phyloP scores from a whole-genome alignment of 2,888 invertebrate genomes.

The Ochropleura plecta region DNA sequence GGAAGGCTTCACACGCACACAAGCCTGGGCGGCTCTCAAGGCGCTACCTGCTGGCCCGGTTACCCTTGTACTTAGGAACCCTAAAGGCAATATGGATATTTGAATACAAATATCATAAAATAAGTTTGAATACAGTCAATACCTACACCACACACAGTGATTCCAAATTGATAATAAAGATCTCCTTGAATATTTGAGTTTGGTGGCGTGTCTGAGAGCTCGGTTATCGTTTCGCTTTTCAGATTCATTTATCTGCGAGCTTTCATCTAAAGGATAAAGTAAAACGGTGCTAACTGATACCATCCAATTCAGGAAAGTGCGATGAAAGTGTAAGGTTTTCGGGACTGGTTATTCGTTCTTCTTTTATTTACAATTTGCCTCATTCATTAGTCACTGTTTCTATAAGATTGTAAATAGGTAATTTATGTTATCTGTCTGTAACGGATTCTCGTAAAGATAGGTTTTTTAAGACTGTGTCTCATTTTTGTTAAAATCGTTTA shows the following conservation, averaged over 20 bases:
- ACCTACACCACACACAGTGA: conserved; percentile 40
- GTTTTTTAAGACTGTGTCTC: conserved; percentile 67
- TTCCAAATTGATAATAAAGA: conserved; percentile 54
- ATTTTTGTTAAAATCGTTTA: conserved; percentile 66
- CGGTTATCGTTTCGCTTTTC: conserved; percentile 71
- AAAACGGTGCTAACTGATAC: conserved; percentile 72
- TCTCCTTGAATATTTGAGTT: conserved; percentile 69
- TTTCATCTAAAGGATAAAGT: conserved; percentile 68
- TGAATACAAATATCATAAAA: conserved; percentile 47
- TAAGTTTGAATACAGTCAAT: conserved; percentile 45
- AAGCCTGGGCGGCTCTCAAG: conserved; percentile 98
- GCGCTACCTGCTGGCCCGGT: conserved; percentile 96
- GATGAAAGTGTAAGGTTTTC: conserved; percentile 63
- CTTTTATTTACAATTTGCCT: conserved; percentile 70
- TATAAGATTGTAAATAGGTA: conserved; percentile 69
- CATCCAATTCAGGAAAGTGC: conserved; percentile 74
- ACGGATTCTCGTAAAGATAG: conserved; percentile 64
- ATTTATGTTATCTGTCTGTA: conserved; percentile 65
- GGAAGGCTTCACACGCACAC: conserved; percentile 96
- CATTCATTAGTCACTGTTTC: conserved; percentile 74
- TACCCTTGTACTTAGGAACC: conserved; percentile 89
- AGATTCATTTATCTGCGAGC: conserved; percentile 72
- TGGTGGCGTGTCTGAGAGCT: conserved; percentile 68
- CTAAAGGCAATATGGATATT: conserved; percentile 69
- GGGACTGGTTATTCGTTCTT: conserved; percentile 64